phyloP scores from a whole-genome alignment of 2,797 vertebrate species.

The Sciaenops ocellatus region DNA sequence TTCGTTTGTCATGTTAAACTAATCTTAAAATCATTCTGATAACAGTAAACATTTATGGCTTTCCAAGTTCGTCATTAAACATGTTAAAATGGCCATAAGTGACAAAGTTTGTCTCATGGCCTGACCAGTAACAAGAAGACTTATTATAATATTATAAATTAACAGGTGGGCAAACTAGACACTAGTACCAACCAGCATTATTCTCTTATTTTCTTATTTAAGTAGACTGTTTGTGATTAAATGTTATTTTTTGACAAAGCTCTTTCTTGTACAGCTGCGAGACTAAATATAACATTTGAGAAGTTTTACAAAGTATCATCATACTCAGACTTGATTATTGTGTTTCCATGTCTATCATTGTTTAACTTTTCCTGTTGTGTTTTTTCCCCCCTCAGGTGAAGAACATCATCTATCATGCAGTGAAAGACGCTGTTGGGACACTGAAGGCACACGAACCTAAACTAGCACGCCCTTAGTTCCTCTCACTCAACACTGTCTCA shows the following conservation, averaged over 20 bases:
- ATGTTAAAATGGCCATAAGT: background rate
- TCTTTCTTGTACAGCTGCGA: no score
- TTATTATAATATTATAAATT: background rate
- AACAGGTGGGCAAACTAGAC: no score
- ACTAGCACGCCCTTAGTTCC: conserved; percentile 92
- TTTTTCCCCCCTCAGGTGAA: conserved; percentile 90
- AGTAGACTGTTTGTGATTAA: no score
- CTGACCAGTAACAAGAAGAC: background rate
- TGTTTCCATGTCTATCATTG: background rate
- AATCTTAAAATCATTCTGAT: background rate
- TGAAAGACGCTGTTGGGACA: conserved; percentile 98
- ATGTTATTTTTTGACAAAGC: no score
- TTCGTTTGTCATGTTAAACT: background rate
- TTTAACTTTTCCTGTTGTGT: conserved; percentile 15
- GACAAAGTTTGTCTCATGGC: background rate
- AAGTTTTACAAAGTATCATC: no score
- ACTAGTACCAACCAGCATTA: no score
- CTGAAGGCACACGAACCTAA: conserved; percentile 97
- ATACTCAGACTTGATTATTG: no score
- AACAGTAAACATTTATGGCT: background rate
- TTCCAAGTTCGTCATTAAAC: background rate
- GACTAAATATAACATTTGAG: no score
- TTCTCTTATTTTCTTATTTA: no score
- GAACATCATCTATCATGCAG: conserved; percentile 99
- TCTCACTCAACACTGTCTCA: conserved; percentile 57